Base-by-base conservation (phyloP, 2,888 invertebrate genomes). In the Cerceris rybyensis region DNA sequence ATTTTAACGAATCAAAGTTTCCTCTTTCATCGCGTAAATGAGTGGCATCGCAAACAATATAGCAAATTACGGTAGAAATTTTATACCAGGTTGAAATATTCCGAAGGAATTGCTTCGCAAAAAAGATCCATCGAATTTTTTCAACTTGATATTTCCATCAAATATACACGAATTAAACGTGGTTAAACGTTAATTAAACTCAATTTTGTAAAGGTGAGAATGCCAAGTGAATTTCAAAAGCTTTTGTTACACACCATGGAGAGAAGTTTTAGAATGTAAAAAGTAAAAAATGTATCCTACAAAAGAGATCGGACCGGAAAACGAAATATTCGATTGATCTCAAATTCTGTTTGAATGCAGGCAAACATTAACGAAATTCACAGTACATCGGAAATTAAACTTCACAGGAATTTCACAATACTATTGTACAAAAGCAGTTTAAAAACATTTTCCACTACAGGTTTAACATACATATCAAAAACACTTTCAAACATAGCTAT, bases 1-100 rank as follows among this genome's bases (percentile, higher is more conserved):
- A 58, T 70, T 74, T 43, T 59, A 64, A 74, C 64, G 70, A 70
- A 65, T 17, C 28, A 50, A 57, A 73, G 49, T 68, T 68, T 63
- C 61, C 49, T 16, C 67, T 68, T 73, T 68, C 61, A 49, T 49
- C 67, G 14, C 7, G 50, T 67, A 13, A 67, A 68, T 55, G 14
- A 55, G 54, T 14, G 9, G 49, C 13, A 28, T 57, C 68, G 16
- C 43, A 55, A 63, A 49, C 41, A 55, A 61, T 42, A 49, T 11
- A 6, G n/a, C 41, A 7, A 13, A 4, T 9, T 28, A 4, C 11
- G 61, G 61, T 61, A 73, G 42, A 55, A 55, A 46, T 68, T 61
- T 57, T 39, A 43, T 16, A n/a, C 16, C n/a, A 41, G 11, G 2
- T 28, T 46, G 52, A 71, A 71, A 54, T 54, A 13, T 7, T 7